Evolutionary conservation across 2,797 vertebrate species (phyloP), one percentile per base, ranked within the genome.

Genomic region (Bradypodion pumilum): DNA sequence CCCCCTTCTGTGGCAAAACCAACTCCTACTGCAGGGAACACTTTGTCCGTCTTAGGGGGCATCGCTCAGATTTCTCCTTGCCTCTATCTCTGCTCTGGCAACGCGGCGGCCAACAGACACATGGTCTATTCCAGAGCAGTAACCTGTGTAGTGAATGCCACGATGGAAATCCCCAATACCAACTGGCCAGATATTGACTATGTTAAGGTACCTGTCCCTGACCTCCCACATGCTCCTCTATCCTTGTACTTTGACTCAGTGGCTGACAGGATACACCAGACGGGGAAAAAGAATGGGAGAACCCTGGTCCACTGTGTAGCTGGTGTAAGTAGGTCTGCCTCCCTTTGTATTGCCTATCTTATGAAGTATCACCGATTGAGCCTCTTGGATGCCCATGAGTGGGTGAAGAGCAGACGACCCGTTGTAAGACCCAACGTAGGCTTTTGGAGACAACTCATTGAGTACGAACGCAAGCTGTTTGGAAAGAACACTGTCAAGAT

Each of bases 331-430:
- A 95, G 97, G 87, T 97, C 97, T 0, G 97, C 97, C 82, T 97
- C 97, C 0, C 96, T 98, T 82, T 98, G 97, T 82, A 95, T 98
- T 88, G 97, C 97, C 15, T 98, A 97, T 93, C 96, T 98, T 91
- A 97, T 97, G 97, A 97, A 97, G 92, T 97, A 97, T 84, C 97
- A 98, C 90, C 95, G 97, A 0, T 96, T 98, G 83, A 97, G 97
- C 23, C 95, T 97, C 88, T 97, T 97, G 0, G 97, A 98, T 86
- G 97, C 97, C 56, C 97, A 97, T 5, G 96, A 97, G 89, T 97
- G 97, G 97, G 96, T 98, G 82, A 97, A 97, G 88, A 96, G 96
- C 65, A 95, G 97, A 27, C 94, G 97, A 6, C 97, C 97, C 0
- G 95, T 97, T 90, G 97, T 98, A 60, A 91, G 97, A 84, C 97